A percentile compares a stretch with the other conserved stretches of the same genome.
Conservation (phyloP, 2,888 invertebrate genomes). For the Pristionchus mayeri region DNA sequence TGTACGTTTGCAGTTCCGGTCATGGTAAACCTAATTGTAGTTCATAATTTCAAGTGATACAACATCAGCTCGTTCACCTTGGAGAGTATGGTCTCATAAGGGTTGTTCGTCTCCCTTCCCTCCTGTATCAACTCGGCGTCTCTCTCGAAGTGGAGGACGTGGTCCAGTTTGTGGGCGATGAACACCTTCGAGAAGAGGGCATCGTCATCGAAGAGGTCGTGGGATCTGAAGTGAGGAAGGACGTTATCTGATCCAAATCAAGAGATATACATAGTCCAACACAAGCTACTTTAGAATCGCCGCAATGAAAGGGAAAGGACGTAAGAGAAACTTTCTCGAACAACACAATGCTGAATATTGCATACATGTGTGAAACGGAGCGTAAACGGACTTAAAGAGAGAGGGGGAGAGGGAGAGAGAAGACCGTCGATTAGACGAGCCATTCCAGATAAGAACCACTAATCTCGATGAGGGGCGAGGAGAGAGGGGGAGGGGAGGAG, state of each 20-base stretch:
- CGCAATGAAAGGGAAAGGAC: no score
- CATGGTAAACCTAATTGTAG: no score
- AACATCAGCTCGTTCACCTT: constrained; percentile 57
- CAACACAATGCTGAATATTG: constrained; percentile 79
- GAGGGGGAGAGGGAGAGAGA: neutral
- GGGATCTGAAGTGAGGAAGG: neutral
- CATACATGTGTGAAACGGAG: neutral
- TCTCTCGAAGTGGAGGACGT: constrained; percentile 83
- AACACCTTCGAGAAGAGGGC: constrained; percentile 80
- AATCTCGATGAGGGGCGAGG: neutral
- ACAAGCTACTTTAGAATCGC: no score
- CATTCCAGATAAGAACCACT: neutral
- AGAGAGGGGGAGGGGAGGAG: neutral
- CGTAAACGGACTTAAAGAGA: neutral
- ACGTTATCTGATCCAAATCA: neutral
- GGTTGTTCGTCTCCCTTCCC: constrained; percentile 80
- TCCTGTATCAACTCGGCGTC: constrained; percentile 88
- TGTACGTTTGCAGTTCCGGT: no score
- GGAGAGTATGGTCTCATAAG: constrained; percentile 89
- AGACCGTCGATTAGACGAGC: neutral
- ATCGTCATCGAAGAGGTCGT: constrained; percentile 83
- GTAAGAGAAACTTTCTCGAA: constrained; percentile 82
- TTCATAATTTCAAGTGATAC: no score
- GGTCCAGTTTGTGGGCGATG: constrained; percentile 92
- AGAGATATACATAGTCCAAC: neutral